Base-by-base conservation (phyloP, 1,140 invertebrate genomes). In the Trichomalopsis sarcophagae region DNA sequence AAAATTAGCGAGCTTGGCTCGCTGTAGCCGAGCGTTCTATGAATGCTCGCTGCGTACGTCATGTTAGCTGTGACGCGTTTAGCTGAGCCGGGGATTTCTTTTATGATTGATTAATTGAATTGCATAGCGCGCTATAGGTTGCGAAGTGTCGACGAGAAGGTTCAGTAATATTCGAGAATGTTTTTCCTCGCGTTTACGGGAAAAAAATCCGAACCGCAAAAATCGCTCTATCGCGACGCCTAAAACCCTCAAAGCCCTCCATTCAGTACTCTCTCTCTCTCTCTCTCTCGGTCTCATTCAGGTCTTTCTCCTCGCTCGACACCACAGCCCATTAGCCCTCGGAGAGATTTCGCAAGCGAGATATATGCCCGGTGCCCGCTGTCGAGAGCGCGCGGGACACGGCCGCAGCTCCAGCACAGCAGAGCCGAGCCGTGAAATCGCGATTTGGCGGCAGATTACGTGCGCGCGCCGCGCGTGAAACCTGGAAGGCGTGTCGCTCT, bases 391-490 rank as follows among this genome's bases (percentile, higher is more conserved):
- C 47, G 17, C 50, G 11, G 21, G 9, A 55, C 17, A 55, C 17
- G 5, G 13, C 13, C 50, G 5, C 13, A 55, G 50, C 50, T 14
- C 50, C 50, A 13, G 27, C 27, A 36, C 50, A 3, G 50, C 50
- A 55, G 50, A 55, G 55, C 55, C 89, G 88, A 87, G 82, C 90
- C 91, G 89, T 90, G 88, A 92, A 93, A 92, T 93, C 89, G 88
- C 88, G 89, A 92, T 92, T 92, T 91, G 87, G 87, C 88, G 87
- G 90, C 87, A 89, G 90, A 92, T 90, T 91, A 91, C 89, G 82
- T 87, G 87, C 87, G 88, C 88, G 84, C 30, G 89, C 89, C 87
- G 89, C 89, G 89, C 90, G 91, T 89, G 90, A 90, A 91, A 89
- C 87, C 85, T 86, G 89, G 88, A 92, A 89, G 91, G 88, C 90